Conservation (phyloP, 2,113 vertebrate species). For the Sebastes fasciatus region DNA sequence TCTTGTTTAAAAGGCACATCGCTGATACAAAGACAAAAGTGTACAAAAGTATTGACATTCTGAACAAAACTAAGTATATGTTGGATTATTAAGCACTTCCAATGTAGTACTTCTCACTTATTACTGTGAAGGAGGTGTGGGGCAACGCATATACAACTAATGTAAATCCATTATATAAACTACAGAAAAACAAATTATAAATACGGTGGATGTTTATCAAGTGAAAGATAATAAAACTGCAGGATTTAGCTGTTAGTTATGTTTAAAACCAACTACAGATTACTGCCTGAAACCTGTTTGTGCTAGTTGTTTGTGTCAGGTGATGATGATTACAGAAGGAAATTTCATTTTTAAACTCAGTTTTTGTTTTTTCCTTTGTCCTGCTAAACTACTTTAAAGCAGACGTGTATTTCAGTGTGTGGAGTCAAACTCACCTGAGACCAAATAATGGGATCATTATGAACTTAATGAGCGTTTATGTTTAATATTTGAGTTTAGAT, state of each 20-base stretch:
- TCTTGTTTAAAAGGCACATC: not conserved
- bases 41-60: not conserved
- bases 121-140: not conserved
- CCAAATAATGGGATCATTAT: too few relatives aligned
- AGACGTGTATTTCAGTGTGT: not conserved
- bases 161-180: not conserved
- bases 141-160: not conserved
- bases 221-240: not conserved
- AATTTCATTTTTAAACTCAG: not conserved
- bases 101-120: not conserved
- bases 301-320: not conserved
- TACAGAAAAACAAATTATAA: not conserved
- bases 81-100: not conserved
- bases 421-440: not conserved
- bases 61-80: not conserved
- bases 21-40: not conserved
- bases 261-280: not conserved
- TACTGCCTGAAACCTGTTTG: too few relatives aligned
- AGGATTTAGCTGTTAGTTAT: not conserved
- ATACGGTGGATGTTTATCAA: not conserved
- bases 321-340: not conserved
- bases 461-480: too few relatives aligned
- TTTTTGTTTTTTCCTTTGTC: not conserved
- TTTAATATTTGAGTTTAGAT: not conserved
- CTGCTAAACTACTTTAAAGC: not conserved